These are phyloP conservation scores for Alouatta palliata DNA, from an alignment of 2,113 vertebrate species.

Conservation along the genomic window DNA sequence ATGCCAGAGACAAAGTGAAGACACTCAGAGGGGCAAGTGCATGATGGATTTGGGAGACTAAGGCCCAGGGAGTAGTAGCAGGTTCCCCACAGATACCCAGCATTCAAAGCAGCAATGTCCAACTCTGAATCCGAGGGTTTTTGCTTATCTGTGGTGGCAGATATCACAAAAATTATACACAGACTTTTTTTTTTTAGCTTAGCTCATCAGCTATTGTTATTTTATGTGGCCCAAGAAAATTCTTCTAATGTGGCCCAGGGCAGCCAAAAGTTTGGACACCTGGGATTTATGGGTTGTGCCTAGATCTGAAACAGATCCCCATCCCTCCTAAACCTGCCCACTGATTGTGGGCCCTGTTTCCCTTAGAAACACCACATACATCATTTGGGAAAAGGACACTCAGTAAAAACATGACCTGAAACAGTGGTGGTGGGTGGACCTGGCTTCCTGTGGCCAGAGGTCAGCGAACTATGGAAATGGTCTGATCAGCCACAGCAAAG, in stretches of 20 bases:
- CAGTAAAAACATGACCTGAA: not conserved
- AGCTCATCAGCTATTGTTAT: no score
- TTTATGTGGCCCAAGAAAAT: no score
- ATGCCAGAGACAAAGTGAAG: not conserved
- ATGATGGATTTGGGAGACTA: not conserved
- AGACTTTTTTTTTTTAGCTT: no score
- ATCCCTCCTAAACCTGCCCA: not conserved
- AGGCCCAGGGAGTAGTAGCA: not conserved
- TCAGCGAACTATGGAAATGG: conserved; percentile 82
- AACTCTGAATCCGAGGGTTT: no score
- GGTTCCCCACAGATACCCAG: not conserved
- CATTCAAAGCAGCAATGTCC: not conserved
- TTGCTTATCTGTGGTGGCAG: no score
- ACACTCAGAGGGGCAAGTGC: not conserved
- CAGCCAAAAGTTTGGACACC: no score
- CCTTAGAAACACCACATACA: not conserved
- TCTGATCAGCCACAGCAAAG: conserved; percentile 91
- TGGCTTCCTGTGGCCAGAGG: not conserved
- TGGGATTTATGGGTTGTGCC: not conserved
- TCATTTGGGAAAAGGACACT: not conserved
- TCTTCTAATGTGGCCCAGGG: no score
- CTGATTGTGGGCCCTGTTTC: not conserved
- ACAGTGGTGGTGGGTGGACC: not conserved
- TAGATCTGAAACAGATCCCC: not conserved
- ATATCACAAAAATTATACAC: no score